Percentiles rank a stretch among this genome's conserved stretches.
These are phyloP conservation scores for Trissolcus basalis DNA, from an alignment of 1,140 invertebrate species.

Conservation along the genomic window DNA sequence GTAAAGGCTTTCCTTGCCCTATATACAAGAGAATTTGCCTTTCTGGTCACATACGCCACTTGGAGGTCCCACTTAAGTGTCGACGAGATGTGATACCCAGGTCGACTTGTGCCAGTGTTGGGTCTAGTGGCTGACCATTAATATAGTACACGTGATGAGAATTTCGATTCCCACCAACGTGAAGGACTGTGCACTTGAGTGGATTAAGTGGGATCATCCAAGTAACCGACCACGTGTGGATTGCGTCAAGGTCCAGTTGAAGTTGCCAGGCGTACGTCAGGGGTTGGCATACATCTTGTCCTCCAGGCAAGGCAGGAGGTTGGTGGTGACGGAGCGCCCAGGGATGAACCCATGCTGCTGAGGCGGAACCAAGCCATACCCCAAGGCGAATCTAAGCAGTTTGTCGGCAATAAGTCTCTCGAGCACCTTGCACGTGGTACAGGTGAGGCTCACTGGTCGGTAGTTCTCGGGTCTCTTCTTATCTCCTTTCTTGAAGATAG, in stretches of 20 bases:
- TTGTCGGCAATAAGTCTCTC: slow-evolving; percentile 4
- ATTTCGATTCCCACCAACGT: neutral
- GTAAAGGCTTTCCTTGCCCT: neutral
- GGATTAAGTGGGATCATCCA: slow-evolving; percentile 3
- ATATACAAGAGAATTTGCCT: neutral
- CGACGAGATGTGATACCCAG: neutral
- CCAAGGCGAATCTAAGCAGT: neutral
- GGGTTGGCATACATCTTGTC: neutral
- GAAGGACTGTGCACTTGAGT: neutral
- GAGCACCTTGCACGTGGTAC: slow-evolving; percentile 1
- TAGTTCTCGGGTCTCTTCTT: neutral
- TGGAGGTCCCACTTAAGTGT: neutral
- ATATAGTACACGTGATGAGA: neutral
- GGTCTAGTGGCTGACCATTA: neutral
- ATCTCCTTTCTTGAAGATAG: slow-evolving; percentile 1
- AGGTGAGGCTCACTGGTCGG: slow-evolving; percentile 7
- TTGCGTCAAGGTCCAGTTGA: neutral
- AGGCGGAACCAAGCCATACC: neutral
- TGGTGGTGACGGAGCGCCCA: neutral
- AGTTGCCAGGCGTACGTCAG: neutral
- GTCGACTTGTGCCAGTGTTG: neutral
- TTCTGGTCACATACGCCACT: neutral
- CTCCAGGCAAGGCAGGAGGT: slow-evolving; percentile 4
- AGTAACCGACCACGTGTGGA: neutral
- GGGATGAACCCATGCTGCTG: slow-evolving; percentile 16